Base-by-base conservation (phyloP, 1,140 invertebrate species). In the Brachionus plicatilis region DNA sequence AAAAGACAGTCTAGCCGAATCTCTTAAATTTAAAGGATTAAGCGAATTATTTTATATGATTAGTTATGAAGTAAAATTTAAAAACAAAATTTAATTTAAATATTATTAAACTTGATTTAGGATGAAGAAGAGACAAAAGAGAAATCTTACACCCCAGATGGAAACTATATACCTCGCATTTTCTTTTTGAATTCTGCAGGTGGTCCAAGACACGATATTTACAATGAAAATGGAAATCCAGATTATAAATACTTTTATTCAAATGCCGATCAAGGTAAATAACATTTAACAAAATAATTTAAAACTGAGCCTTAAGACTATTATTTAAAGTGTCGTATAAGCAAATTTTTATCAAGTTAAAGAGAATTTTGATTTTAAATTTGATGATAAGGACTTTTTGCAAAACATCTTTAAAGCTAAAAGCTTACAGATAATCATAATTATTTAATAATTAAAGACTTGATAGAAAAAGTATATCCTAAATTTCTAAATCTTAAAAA, bases 1-100 rank as follows among this genome's bases (percentile, higher is more conserved):
- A 83, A 92, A 91, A 86, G 91, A 92, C 0, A 90, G 91, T 84
- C 91, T 93, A 86, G 90, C 90, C 0, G 88, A 86, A 68, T 92
- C 91, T 3, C 84, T 87, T n/a, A 90, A 91, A 75, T 91, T 93
- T 45, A 88, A 89, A 85, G 87, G 87, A 14, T 85, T 92, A 45
- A 92, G 92, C 86, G 88, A 90, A 86, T 87, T 91, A 33, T 92
- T 93, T 87, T 88, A 92, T 0, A 92, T 93, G 91, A 91, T 92
- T 3, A 92, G 92, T 86, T 86, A 90, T 75, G 79, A 82, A 65
- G 76, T 80, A 80, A 53, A 37, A 20, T 24, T 29, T 27, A 17
- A 37, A 56, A 29, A 53, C 6, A 37, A 9, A 29, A 53, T 37
- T 24, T 37, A 8, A 79, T 2, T 12, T 7, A 20, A 27, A 79